Conservation (phyloP, 1,140 invertebrate genomes). For the Hyles vespertilio region DNA sequence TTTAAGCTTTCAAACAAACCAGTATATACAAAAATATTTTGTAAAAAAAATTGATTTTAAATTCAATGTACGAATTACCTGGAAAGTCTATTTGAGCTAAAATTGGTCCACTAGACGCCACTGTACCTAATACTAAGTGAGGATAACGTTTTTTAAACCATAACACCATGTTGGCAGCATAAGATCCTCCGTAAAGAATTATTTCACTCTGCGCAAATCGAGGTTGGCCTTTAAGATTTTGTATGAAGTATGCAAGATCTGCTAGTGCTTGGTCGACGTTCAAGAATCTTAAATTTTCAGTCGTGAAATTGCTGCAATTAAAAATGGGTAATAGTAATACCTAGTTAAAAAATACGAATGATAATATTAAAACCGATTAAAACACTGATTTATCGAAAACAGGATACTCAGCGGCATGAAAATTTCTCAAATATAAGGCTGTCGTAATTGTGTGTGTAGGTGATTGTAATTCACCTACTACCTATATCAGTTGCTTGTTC, state of each 20-base stretch:
- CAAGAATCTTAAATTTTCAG: conserved; percentile 81
- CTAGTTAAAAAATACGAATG: background rate
- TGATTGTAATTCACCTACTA: too few species aligned
- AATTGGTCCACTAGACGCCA: conserved; percentile 85
- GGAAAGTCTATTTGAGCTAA: conserved; percentile 82
- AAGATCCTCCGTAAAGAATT: conserved; percentile 82
- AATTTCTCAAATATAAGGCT: too few species aligned
- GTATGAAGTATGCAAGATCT: conserved; percentile 84
- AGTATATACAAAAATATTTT: background rate
- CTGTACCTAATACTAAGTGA: conserved; percentile 81
- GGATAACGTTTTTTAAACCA: conserved; percentile 89
- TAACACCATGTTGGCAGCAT: conserved; percentile 86
- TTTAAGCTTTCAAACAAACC: too few species aligned
- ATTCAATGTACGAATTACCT: conserved; percentile 48
- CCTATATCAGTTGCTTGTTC: too few species aligned
- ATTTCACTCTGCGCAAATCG: conserved; percentile 67
- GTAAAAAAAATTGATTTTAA: background rate
- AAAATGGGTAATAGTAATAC: background rate
- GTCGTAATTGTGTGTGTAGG: too few species aligned
- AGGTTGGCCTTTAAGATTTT: conserved; percentile 68
- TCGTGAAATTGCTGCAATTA: conserved; percentile 75
- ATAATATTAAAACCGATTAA: background rate
- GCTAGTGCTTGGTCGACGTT: conserved; percentile 86
- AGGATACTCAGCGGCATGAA: too few species aligned
- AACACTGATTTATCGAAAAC: too few species aligned